Percentiles rank a stretch among this genome's conserved stretches.
These are phyloP conservation scores for Plebejus anna DNA, from an alignment of 2,888 invertebrate species.

Conservation along the genomic window DNA sequence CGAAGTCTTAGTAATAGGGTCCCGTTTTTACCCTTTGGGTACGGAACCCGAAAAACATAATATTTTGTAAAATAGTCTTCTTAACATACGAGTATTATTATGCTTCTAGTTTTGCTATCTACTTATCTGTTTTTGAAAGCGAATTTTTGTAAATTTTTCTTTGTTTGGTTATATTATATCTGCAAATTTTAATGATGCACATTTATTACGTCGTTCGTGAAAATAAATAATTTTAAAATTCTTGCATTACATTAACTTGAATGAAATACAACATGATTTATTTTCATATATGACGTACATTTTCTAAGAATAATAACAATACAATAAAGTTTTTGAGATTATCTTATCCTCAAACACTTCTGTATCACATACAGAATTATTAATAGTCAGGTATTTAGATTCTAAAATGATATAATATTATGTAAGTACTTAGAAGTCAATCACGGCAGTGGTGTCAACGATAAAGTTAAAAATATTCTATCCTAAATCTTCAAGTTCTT, in stretches of 20 bases:
- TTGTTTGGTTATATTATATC: neutral
- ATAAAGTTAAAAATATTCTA: too few species aligned
- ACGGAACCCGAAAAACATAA: too few species aligned
- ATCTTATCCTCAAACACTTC: neutral
- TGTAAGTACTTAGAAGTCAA: neutral
- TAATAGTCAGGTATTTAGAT: neutral
- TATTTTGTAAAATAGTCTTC: neutral
- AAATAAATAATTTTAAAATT: neutral
- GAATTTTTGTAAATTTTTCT: neutral
- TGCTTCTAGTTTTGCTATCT: neutral
- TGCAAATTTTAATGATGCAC: neutral
- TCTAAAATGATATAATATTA: neutral
- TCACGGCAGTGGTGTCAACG: neutral
- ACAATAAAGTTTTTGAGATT: neutral
- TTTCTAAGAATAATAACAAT: conserved; percentile 4
- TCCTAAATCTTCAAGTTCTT: too few species aligned
- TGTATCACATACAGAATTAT: too few species aligned
- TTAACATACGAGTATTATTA: neutral
- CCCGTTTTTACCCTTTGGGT: too few species aligned
- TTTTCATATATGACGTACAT: neutral
- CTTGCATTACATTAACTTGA: neutral
- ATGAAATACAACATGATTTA: conserved; percentile 5
- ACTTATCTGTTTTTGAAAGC: neutral
- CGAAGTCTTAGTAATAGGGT: too few species aligned
- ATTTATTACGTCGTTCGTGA: neutral